phyloP scores from a whole-genome alignment of 2,113 vertebrate genomes.

The Proteles cristata region DNA sequence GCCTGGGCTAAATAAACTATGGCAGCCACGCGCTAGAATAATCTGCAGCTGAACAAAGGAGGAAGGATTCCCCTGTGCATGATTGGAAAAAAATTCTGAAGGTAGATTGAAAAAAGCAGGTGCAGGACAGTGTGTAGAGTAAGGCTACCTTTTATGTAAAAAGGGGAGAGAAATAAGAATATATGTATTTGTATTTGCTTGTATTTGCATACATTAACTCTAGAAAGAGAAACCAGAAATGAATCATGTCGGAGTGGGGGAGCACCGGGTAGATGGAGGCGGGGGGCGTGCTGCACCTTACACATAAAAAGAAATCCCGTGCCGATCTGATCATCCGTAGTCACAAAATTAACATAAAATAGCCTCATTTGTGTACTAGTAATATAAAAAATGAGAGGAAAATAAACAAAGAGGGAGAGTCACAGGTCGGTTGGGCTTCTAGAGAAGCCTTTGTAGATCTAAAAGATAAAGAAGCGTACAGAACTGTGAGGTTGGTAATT shows the following conservation, averaged over 20 bases:
- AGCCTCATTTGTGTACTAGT: neutral
- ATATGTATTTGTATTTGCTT: slow-evolving; percentile 35
- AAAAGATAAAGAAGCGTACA: neutral
- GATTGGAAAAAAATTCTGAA: slow-evolving; percentile 1
- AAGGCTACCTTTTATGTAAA: slow-evolving; percentile 34
- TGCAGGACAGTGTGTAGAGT: neutral
- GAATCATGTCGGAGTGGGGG: neutral
- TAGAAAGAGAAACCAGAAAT: slow-evolving; percentile 54
- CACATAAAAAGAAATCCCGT: slow-evolving; percentile 45
- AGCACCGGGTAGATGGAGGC: neutral
- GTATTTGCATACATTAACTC: slow-evolving; percentile 55
- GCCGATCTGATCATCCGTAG: neutral
- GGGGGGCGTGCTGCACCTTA: neutral
- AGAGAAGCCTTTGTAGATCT: slow-evolving; percentile 17
- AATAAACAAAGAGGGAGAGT: neutral
- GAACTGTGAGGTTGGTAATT: neutral
- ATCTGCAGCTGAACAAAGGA: slow-evolving; percentile 17
- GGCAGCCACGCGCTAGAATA: neutral
- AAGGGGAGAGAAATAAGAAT: slow-evolving; percentile 50
- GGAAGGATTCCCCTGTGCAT: neutral
- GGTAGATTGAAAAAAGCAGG: slow-evolving; percentile 42
- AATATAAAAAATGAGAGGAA: slow-evolving; percentile 22
- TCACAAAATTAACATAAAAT: slow-evolving; percentile 45
- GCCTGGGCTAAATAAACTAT: neutral
- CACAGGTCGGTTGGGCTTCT: neutral